phyloP scores from a whole-genome alignment of 2,797 vertebrate genomes.

The Brotogeris chrysoptera region DNA sequence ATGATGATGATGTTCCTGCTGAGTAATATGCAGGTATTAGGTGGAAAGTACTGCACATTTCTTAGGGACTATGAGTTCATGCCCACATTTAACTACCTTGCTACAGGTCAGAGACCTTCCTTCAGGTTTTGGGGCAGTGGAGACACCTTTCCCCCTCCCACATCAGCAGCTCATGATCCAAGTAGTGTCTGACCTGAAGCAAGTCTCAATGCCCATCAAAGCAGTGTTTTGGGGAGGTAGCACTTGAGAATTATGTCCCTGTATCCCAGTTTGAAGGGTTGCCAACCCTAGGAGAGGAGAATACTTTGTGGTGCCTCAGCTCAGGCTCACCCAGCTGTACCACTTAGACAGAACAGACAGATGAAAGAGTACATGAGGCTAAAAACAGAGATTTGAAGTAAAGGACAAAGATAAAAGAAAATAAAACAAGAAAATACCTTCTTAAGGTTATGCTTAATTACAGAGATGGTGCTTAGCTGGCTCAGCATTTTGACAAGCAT shows the following conservation, averaged over 20 bases:
- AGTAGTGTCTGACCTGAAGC: not conserved
- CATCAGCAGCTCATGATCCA: not conserved
- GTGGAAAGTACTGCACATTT: not conserved
- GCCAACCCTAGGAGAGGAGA: not conserved
- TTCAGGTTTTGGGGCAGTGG: not conserved
- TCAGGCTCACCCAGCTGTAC: not conserved
- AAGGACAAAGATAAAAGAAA: not conserved
- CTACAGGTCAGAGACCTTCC: not conserved
- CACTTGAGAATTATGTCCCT: not conserved
- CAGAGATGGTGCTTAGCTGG: not conserved
- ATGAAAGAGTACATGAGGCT: not conserved
- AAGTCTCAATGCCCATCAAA: not conserved
- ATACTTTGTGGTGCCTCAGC: not conserved
- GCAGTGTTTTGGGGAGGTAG: not conserved
- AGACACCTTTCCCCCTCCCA: not conserved
- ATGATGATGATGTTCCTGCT: not conserved
- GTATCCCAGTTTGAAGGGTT: not conserved
- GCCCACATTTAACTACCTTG: fast-evolving
- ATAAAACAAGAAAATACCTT: not conserved
- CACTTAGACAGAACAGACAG: not conserved
- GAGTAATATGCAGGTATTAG: not conserved
- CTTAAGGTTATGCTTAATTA: not conserved
- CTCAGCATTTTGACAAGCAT: not conserved
- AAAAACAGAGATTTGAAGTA: not conserved
- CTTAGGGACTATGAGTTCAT: too few relatives aligned